Percentiles rank a stretch among this genome's conserved stretches.
Conservation (phyloP, 2,113 vertebrate genomes). For the Aphyosemion australe region DNA sequence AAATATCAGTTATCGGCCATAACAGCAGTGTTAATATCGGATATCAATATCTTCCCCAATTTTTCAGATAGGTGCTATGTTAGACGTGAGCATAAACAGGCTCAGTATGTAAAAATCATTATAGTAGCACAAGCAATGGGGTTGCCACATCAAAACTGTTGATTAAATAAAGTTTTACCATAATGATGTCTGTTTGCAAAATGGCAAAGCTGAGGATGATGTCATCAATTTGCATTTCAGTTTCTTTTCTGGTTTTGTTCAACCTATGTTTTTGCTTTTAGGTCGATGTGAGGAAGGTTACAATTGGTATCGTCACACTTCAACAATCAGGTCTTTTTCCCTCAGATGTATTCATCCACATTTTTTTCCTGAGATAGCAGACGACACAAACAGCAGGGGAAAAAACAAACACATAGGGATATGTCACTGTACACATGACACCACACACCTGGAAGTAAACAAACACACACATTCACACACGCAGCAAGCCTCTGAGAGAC, state of each 20-base stretch:
- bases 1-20: too few species aligned
- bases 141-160: too few species aligned
- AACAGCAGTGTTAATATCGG: too few species aligned
- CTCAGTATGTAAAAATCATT: too few species aligned
- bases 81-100: too few species aligned
- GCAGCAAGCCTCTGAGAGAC: slow-evolving; percentile 40
- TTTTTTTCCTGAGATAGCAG: slow-evolving; percentile 56
- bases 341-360: slow-evolving; percentile 57
- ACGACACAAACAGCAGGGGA: slow-evolving; percentile 52
- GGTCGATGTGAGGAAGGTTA: slow-evolving; percentile 13
- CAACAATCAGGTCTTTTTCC: slow-evolving; percentile 44
- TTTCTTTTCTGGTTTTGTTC: background rate
- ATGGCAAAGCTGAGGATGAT: too few species aligned
- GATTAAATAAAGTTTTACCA: too few species aligned
- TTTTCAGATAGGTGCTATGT: too few species aligned
- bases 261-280: slow-evolving; percentile 37
- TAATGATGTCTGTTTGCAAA: too few species aligned
- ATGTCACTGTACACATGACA: slow-evolving; percentile 56
- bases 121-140: too few species aligned
- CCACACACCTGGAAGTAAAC: slow-evolving; percentile 15
- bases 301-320: slow-evolving; percentile 60
- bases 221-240: too few species aligned
- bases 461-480: slow-evolving; percentile 17
- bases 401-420: slow-evolving; percentile 66
- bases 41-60: too few species aligned